Base-by-base conservation (phyloP, 2,888 invertebrate species). In the Sialis lutaria region DNA sequence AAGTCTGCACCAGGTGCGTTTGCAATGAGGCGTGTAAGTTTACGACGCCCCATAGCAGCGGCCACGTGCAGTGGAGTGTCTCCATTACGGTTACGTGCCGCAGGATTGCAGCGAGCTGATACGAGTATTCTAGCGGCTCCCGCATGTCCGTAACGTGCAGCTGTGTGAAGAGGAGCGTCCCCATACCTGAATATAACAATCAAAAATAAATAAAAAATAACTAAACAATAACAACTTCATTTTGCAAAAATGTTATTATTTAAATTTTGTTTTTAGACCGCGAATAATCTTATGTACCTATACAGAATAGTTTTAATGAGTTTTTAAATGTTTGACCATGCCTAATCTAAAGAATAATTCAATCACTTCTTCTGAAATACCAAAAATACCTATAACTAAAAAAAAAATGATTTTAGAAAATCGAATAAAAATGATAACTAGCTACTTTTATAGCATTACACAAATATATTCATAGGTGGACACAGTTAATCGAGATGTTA, bases 21-120 rank as follows among this genome's bases (percentile, higher is more conserved):
- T 33, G 93, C 72, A 13, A 96, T 72, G 53, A 96, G 88, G 57
- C 89, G 74, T 7, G 92, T 90, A 50, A 96, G 71, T 67, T 95
- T 95, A 46, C 91, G 68, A 22, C 92, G 72, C 6, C 91, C 91
- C 87, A 95, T 89, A 2, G 93, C 93, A 6, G 91, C 84, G 1
- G 92, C 82, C 56, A 96, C 92, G 64, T 96, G 95, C 9, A 96
- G 69, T 0, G 91, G 84, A 0, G 92, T 91, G 67, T 96, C 95
- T 1, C 92, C 92, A 67, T 96, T 96, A 73, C 93, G 89, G 64
- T 96, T 96, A 58, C 87, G 86, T 57, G 88, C 87, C 49, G 87
- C 84, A 46, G 87, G 82, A 55, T 81, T 75, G 62, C 88, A 86
- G 55, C 82, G 75, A 0, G 92, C 95, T 35, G 92, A 92, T 54